Conservation (phyloP, 2,797 vertebrate species). For the Lepilemur ruficaudatus region DNA sequence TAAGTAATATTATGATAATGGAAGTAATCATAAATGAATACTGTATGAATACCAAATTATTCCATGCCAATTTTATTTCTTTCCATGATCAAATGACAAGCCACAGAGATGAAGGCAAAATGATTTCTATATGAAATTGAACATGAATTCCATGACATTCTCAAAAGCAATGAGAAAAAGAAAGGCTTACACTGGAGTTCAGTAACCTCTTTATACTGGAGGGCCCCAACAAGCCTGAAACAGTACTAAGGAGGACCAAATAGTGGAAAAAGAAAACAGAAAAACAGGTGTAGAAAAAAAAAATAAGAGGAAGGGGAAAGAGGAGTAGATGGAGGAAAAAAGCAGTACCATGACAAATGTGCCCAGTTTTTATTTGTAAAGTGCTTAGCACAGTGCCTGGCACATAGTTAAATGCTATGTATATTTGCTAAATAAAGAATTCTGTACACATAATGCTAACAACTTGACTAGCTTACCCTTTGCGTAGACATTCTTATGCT, state of each 20-base stretch:
- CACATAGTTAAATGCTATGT: background rate
- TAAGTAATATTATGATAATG: background rate
- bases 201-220: background rate
- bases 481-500: background rate
- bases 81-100: conserved; percentile 34
- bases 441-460: background rate
- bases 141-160: background rate
- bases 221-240: background rate
- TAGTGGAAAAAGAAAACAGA: background rate
- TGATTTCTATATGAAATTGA: background rate
- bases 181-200: background rate
- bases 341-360: background rate
- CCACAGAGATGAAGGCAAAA: background rate
- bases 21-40: background rate
- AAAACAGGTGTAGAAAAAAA: background rate
- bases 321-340: background rate
- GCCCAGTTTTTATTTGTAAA: background rate
- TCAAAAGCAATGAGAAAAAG: background rate
- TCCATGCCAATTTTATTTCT: background rate
- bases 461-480: background rate
- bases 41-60: background rate
- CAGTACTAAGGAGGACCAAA: background rate
- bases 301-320: background rate
- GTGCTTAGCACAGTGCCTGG: background rate
- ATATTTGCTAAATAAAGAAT: background rate